Evolutionary conservation across 2,797 vertebrate species (phyloP), one percentile per base, ranked within the genome.

Genomic region (Sus cebifrons): DNA sequence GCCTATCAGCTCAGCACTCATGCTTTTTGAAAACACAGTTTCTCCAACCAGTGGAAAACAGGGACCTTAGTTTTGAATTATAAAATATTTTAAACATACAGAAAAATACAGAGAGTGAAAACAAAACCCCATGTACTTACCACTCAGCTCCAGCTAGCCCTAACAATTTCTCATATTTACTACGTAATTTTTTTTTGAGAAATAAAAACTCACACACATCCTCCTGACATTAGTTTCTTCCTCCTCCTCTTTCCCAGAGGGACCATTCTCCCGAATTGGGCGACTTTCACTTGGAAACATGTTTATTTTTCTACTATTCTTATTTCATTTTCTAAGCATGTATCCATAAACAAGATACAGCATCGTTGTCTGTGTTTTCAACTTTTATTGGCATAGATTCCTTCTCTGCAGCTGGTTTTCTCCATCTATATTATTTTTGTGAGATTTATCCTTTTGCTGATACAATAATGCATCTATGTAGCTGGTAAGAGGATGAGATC

Each of bases 401-500:
- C 10, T 23, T 21, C 54, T 36, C 73, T 18, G 7, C 2, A 8
- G 1, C 68, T 70, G 52, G 15, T 64, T 73, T 77, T 68, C 62
- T 49, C 12, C 40, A 8, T 4, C 56, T 49, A 5, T 56, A 0
- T 36, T 29, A 17, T 62, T 44, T 25, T 17, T 58, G 20, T 40
- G 44, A 64, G 20, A 65, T 32, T 84, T 3, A 10, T 23, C 54
- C 60, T 36, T 0, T 36, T 0, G 0, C 13, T 0, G 16, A 29
- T 2, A 1, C 11, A 17, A 0, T 16, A 16, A 5, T 0, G 1
- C 4, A 0, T 2, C 21, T 40, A 3, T 4, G 21, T 4, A 5
- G 86, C 67, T 70, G 71, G 15, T 6, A 9, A 5, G 29, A 86
- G 13, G 2, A 18, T n/a, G 1, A 23, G 32, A 2, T 36, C 17